Evolutionary conservation across 2,113 vertebrate species (phyloP), one percentile per base, ranked within the genome.

Genomic region (Mesembrinibis cayennensis): DNA sequence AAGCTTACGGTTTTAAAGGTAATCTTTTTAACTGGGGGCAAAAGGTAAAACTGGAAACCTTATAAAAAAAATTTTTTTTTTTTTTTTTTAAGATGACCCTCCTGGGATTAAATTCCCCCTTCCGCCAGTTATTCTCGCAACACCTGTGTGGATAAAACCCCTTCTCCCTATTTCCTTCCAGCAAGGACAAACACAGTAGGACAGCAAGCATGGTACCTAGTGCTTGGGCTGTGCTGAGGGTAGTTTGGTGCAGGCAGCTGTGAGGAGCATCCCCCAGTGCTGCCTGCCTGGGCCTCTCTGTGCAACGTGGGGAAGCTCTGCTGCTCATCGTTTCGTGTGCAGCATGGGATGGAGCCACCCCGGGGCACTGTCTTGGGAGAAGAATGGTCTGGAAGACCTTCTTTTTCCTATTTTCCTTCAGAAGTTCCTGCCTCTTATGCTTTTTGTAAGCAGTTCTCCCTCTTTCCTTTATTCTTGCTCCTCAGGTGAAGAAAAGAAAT

Each of bases 301-400:
- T 3, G 4, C 38, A 47, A 7, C 0, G 0, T 6, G 20, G 14
- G 23, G 11, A 66, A 22, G 25, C 79, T 86, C 55, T 83, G 34
- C 32, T 56, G 29, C 18, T 26, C 40, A 34, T 56, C 8, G 4
- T 20, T 4, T 8, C 0, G 1, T 0, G 0, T 70, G 32, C 25
- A n/a, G 20, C 0, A 1, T 29, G 36, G 16, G 27, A 58, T 32
- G 42, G 42, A 80, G 22, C n/a, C 6, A 3, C 3, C 2, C 45
- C 36, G 0, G 27, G 27, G 26, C 2, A 0, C 25, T 17, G 6
- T 18, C 34, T 12, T 50, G 30, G 23, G 34, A 72, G 42, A 52
- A 42, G 4, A 53, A 42, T 0, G 0, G 12, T 26, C 14, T 40
- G 17, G 34, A 84, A 44, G 11, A 40, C 4, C 9, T 56, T 42